Evolutionary conservation across 2,888 invertebrate species (phyloP).

Genomic region (Cerastis leucographa): DNA sequence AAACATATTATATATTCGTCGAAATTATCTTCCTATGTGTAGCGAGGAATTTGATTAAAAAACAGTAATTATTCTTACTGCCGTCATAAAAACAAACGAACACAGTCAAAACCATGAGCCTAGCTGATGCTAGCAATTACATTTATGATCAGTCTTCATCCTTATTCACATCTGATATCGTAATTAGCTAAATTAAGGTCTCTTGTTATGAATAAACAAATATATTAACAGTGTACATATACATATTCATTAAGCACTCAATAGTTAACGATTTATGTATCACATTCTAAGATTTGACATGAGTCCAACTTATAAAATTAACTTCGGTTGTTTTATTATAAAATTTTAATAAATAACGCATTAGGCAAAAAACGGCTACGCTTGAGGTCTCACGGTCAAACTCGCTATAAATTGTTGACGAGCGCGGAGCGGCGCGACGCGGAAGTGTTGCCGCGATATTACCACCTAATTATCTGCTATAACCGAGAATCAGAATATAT

Average conservation of each 20-base stretch:
- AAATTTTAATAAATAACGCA: slow-evolving; percentile 90
- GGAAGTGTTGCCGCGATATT: slow-evolving; percentile 78
- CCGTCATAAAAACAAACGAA: slow-evolving; percentile 42
- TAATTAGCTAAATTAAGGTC: slow-evolving; percentile 78
- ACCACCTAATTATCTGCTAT: slow-evolving; percentile 81
- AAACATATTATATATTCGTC: background rate
- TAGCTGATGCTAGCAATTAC: slow-evolving; percentile 55
- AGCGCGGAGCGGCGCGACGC: slow-evolving; percentile 75
- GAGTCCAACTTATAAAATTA: slow-evolving; percentile 80
- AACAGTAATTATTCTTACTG: slow-evolving; percentile 40
- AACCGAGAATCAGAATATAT: slow-evolving; percentile 75
- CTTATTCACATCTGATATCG: slow-evolving; percentile 71
- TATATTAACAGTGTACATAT: slow-evolving; percentile 74
- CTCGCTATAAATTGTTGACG: slow-evolving; percentile 88
- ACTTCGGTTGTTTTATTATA: slow-evolving; percentile 84
- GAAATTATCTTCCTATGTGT: slow-evolving; percentile 1
- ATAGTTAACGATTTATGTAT: slow-evolving; percentile 78
- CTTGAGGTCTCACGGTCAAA: slow-evolving; percentile 89
- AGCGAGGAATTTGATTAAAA: slow-evolving; percentile 36
- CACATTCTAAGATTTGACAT: slow-evolving; percentile 80
- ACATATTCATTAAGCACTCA: slow-evolving; percentile 81
- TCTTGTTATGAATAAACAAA: slow-evolving; percentile 78
- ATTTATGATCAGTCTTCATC: slow-evolving; percentile 67
- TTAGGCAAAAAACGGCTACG: slow-evolving; percentile 88
- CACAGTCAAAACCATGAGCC: slow-evolving; percentile 37